Evolutionary conservation across 1,140 invertebrate genomes (phyloP).

Genomic region (Drosophila kikkawai): DNA sequence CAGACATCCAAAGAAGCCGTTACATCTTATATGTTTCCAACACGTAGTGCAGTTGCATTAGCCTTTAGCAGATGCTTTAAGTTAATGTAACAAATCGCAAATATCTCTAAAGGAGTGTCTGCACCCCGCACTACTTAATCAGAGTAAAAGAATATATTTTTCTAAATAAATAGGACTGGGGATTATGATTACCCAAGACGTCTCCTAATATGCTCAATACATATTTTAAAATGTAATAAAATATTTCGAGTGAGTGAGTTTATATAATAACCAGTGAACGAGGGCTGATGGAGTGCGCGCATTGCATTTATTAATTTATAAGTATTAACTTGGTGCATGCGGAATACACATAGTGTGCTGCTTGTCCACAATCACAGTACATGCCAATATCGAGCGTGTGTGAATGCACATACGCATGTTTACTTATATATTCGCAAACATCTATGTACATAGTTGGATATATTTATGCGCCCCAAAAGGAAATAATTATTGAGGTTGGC

Average conservation of each 20-base stretch:
- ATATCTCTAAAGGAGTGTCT: background rate
- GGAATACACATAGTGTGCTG: background rate
- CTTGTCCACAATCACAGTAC: background rate
- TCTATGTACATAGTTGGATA: background rate
- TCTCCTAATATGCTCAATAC: background rate
- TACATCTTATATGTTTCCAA: background rate
- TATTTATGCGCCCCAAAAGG: background rate
- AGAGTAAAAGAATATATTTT: background rate
- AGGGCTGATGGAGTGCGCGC: background rate
- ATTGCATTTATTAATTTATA: constrained; percentile 25
- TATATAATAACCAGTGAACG: background rate
- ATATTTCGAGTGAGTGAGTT: background rate
- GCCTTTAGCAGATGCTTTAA: background rate
- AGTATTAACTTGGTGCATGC: background rate
- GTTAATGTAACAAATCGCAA: background rate
- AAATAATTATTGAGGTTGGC: constrained; percentile 15
- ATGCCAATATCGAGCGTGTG: background rate
- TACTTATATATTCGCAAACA: constrained; percentile 2
- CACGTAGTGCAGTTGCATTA: background rate
- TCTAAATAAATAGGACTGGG: too few species aligned
- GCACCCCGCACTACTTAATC: background rate
- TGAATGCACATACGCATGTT: background rate
- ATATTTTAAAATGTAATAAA: background rate
- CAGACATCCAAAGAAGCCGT: background rate
- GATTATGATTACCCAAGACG: background rate